Conservation (phyloP, 1,140 invertebrate genomes). For the Battus philenor region DNA sequence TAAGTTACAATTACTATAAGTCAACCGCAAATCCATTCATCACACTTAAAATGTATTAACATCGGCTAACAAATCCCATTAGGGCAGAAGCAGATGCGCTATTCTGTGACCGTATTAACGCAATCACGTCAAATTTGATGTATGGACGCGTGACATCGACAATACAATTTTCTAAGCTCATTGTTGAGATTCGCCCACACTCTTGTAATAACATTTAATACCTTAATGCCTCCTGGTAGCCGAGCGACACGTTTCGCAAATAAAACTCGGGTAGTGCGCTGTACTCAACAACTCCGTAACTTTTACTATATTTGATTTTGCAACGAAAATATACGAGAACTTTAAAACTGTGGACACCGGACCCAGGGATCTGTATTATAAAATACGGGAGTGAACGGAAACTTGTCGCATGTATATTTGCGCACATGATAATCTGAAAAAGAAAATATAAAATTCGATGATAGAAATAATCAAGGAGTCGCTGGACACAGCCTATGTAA, state of each 20-base stretch:
- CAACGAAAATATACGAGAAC: no score
- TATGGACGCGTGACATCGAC: slow-evolving; percentile 50
- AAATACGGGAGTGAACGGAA: no score
- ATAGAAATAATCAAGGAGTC: no score
- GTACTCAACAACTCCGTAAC: slow-evolving; percentile 4
- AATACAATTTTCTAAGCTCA: slow-evolving; percentile 40
- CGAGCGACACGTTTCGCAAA: slow-evolving; percentile 44
- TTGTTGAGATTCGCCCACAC: slow-evolving; percentile 23
- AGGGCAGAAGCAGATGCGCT: slow-evolving; percentile 33
- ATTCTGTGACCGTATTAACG: slow-evolving; percentile 33
- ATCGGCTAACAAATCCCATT: slow-evolving; percentile 18
- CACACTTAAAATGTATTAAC: slow-evolving; percentile 18
- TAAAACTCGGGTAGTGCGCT: slow-evolving; percentile 11
- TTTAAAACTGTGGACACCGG: no score
- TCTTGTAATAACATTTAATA: slow-evolving; percentile 26
- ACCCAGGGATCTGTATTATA: no score
- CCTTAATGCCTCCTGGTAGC: slow-evolving; percentile 34
- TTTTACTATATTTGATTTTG: slow-evolving; percentile 3
- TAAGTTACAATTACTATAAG: slow-evolving; percentile 16
- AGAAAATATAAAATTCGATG: no score
- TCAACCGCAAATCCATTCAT: slow-evolving; percentile 17
- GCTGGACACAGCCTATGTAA: no score
- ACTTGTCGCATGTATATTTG: no score
- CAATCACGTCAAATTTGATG: slow-evolving; percentile 36
- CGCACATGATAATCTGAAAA: no score